phyloP scores from a whole-genome alignment of 2,888 invertebrate genomes.

The Trichogramma dendrolimi region DNA sequence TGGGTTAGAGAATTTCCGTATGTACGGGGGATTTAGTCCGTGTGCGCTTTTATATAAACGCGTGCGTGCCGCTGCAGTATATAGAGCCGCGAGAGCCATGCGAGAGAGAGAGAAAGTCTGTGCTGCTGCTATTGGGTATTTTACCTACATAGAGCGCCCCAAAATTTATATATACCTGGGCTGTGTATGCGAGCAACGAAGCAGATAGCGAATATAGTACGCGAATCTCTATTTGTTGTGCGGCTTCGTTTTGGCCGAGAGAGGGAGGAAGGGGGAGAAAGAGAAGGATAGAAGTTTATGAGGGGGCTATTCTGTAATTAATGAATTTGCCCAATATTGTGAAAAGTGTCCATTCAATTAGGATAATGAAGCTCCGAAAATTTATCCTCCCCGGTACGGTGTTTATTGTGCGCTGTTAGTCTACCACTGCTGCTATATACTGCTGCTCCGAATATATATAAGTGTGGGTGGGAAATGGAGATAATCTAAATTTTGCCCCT shows the following conservation, averaged over 20 bases:
- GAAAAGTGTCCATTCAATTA: conserved; percentile 21
- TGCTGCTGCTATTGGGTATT: neutral
- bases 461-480: no score
- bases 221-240: conserved; percentile 18
- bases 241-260: neutral
- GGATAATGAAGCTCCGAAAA: conserved; percentile 5
- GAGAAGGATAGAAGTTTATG: conserved; percentile 4
- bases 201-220: conserved; percentile 9
- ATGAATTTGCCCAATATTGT: conserved; percentile 14
- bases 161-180: neutral
- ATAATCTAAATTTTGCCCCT: no score
- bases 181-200: neutral
- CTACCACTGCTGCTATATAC: no score
- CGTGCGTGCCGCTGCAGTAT: neutral
- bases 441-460: no score
- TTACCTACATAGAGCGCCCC: neutral
- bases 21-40: no score
- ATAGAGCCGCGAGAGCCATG: neutral
- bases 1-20: no score
- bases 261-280: conserved; percentile 17
- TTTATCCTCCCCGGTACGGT: no score
- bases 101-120: neutral
- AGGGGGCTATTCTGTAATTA: conserved; percentile 25
- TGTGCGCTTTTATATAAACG: no score
- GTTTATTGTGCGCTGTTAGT: no score